Base-by-base conservation (phyloP, 2,113 vertebrate species). In the Podarcis raffonei region DNA sequence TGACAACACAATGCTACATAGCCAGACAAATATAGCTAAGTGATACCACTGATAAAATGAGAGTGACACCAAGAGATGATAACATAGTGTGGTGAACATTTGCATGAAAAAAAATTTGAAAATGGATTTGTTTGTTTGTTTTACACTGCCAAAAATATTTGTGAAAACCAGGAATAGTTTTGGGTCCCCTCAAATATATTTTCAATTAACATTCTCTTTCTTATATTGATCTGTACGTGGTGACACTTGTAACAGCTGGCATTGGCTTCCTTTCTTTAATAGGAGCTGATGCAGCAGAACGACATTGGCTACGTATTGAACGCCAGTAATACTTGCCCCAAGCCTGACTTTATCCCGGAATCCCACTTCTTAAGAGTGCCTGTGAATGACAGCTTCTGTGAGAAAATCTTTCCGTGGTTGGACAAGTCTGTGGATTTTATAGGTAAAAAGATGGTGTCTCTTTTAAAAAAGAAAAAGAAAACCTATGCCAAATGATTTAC, bases 231-330 rank as follows among this genome's bases (percentile, higher is more conserved):
- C 89, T 79, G 79, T 86, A 93, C 2, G 87, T 22, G 76, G 42
- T 32, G n/a, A 2, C 71, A 86, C 85, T 81, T 81, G 23, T 1
- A 42, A 62, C 77, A 16, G 72, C 76, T 62, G 81, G 53, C 81
- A 25, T 84, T 78, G 74, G 15, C 87, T 69, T 87, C 12, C 39
- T 91, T 83, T 93, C 72, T 90, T 87, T 93, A 59, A 0, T 83
- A 99, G 99, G 99, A 99, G 72, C 96, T 99, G 96, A 99, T 99
- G 98, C 98, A 98, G 93, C 98, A 99, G 97, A 99, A 98, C 0
- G 98, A 98, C 88, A 99, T 99, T 69, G 95, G 94, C 9, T 99
- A 98, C 0, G 99, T 99, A 42, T 94, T 99, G 62, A 99, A 99
- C 0, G 99, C 98, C 95, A 99, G 98, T 91, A 98, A 98, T 92